These are phyloP conservation scores for Neuroscelio doddi DNA, from an alignment of 2,888 invertebrate species.

Conservation along the genomic window DNA sequence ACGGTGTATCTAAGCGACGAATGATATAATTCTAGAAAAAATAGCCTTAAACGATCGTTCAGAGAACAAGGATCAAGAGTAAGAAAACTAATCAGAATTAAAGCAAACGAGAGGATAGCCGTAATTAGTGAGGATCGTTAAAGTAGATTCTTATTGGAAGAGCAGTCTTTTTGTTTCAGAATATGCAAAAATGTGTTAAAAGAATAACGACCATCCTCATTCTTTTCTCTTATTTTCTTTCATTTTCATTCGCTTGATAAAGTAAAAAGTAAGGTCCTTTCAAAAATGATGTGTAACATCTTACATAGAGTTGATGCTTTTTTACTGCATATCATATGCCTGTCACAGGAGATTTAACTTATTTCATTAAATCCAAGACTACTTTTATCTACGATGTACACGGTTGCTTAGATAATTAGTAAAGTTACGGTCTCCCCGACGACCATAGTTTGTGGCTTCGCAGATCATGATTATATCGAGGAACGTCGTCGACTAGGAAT, in stretches of 20 bases:
- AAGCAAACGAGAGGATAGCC: slow-evolving; percentile 59
- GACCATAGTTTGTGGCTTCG: slow-evolving; percentile 31
- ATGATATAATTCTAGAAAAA: too few species aligned
- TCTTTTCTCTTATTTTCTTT: too few species aligned
- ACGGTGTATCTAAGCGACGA: too few species aligned
- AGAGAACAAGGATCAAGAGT: slow-evolving; percentile 25
- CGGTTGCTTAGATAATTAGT: slow-evolving; percentile 24
- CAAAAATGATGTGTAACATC: too few species aligned
- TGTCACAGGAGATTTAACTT: too few species aligned
- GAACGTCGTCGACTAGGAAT: slow-evolving; percentile 22
- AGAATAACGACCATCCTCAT: too few species aligned
- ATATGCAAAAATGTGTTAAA: too few species aligned
- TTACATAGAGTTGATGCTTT: too few species aligned
- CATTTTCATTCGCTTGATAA: too few species aligned
- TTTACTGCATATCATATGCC: too few species aligned
- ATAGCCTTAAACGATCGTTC: slow-evolving; percentile 30
- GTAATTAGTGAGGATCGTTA: slow-evolving; percentile 64
- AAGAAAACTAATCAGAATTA: slow-evolving; percentile 63
- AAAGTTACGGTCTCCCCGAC: slow-evolving; percentile 21
- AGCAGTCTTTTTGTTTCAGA: neutral
- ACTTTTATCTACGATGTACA: slow-evolving; percentile 7
- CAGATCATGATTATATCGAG: slow-evolving; percentile 34
- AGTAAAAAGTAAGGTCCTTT: too few species aligned
- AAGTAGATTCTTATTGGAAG: slow-evolving; percentile 52
- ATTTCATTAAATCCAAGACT: too few species aligned